phyloP scores from a whole-genome alignment of 2,888 invertebrate species.

The Willowsia nigromaculata region DNA sequence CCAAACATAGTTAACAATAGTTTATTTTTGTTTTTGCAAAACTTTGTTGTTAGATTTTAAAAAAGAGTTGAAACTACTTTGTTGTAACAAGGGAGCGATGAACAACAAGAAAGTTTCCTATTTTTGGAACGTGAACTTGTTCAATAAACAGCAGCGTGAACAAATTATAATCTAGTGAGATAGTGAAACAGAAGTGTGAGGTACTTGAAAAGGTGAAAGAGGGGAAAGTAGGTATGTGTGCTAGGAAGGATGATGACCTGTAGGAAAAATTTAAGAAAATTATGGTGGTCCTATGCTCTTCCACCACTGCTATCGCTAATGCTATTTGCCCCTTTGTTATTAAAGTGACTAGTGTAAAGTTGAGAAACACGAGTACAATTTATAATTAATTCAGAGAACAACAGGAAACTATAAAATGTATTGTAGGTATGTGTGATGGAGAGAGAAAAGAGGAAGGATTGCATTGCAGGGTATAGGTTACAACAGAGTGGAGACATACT shows the following conservation, averaged over 20 bases:
- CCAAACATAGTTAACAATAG: neutral
- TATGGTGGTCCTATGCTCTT: too few species aligned
- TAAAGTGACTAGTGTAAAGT: neutral
- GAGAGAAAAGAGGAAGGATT: neutral
- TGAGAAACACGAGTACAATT: neutral
- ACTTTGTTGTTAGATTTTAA: neutral
- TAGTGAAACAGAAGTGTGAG: neutral
- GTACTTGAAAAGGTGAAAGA: neutral
- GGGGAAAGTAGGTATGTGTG: neutral
- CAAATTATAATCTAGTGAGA: neutral
- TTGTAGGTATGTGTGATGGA: neutral
- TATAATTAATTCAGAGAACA: conserved; percentile 25
- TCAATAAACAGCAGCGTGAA: neutral
- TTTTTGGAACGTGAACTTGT: neutral
- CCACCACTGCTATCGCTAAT: neutral
- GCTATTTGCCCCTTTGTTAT: neutral
- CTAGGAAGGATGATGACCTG: neutral
- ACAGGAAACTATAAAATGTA: neutral
- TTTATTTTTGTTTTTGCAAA: neutral
- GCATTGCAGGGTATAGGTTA: neutral
- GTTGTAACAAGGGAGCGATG: neutral
- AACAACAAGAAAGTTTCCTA: neutral
- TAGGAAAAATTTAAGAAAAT: neutral
- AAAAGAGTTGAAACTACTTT: neutral
- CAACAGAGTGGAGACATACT: neutral